Conservation (phyloP, 64 coral and sea anemone genomes). For the Orbicella faveolata region DNA sequence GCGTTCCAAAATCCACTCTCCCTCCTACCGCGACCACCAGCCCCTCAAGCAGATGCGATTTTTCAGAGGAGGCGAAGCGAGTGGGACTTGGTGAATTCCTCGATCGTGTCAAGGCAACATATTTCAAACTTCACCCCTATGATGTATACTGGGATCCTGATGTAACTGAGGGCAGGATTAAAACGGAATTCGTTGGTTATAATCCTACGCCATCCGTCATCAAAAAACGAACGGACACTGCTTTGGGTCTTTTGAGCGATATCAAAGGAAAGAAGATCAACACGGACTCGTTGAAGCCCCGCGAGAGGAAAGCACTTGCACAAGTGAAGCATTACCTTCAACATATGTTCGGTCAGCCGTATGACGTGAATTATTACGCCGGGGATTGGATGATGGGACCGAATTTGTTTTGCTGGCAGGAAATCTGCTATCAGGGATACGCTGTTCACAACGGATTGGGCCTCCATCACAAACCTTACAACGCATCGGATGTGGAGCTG, state of each 20-base stretch:
- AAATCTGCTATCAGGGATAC: not conserved
- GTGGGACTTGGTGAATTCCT: constrained; percentile 20
- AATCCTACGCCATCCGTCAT: constrained; percentile 10
- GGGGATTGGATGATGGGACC: constrained; percentile 55
- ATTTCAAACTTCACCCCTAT: constrained; percentile 19
- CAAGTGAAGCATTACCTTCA: constrained; percentile 50
- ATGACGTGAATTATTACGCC: constrained; percentile 50
- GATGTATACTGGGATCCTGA: not conserved
- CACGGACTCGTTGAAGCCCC: constrained; percentile 16
- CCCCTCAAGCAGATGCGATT: not conserved
- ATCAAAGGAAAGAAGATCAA: constrained; percentile 6
- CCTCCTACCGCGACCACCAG: not conserved
- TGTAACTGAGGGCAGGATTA: not conserved
- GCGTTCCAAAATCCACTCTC: not conserved
- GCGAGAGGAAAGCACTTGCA: constrained; percentile 47
- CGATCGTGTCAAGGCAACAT: constrained; percentile 25
- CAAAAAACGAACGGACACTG: constrained; percentile 18
- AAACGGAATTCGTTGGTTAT: not conserved
- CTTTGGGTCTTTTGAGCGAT: constrained; percentile 3
- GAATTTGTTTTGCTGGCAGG: constrained; percentile 38
- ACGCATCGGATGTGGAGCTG: constrained; percentile 23
- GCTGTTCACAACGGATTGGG: not conserved
- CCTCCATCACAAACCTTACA: constrained; percentile 52
- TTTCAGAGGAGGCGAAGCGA: constrained; percentile 17
- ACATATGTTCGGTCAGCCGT: constrained; percentile 44